Conservation (phyloP, 2,797 vertebrate genomes). For the Falco cherrug region DNA sequence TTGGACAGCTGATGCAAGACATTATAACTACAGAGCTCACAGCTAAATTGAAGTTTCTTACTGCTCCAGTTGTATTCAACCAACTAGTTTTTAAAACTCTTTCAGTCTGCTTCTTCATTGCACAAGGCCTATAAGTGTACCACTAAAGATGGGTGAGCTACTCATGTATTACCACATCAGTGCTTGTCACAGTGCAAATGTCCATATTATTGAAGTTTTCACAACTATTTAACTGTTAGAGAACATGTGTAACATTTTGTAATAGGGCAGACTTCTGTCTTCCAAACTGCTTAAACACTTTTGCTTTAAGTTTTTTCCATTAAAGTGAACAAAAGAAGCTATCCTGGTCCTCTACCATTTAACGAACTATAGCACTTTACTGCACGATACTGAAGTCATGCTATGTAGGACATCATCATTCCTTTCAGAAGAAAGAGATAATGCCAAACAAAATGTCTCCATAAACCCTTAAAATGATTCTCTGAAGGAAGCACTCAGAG, state of each 20-base stretch:
- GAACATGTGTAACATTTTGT: conserved; percentile 3
- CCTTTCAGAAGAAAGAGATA: conserved; percentile 23
- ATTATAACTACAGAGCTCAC: background rate
- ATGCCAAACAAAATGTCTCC: background rate
- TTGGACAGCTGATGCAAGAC: background rate
- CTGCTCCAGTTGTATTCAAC: background rate
- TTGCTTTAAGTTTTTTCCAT: conserved; percentile 18
- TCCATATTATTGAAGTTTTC: background rate
- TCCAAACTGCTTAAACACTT: conserved; percentile 37
- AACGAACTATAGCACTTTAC: background rate
- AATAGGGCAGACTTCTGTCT: conserved; percentile 13
- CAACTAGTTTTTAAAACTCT: background rate
- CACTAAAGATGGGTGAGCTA: background rate
- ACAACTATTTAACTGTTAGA: background rate
- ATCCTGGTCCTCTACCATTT: background rate
- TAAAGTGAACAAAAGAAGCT: background rate
- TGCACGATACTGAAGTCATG: background rate
- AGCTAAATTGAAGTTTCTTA: background rate
- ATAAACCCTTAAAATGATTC: conserved; percentile 35
- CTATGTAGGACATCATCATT: conserved; percentile 25
- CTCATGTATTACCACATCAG: background rate
- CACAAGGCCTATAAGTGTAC: background rate
- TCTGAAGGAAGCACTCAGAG: conserved; percentile 37
- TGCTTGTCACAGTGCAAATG: background rate
- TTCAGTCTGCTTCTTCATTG: background rate